These are phyloP conservation scores for Chaetodon auriga DNA, from an alignment of 2,113 vertebrate genomes.

Conservation along the genomic window DNA sequence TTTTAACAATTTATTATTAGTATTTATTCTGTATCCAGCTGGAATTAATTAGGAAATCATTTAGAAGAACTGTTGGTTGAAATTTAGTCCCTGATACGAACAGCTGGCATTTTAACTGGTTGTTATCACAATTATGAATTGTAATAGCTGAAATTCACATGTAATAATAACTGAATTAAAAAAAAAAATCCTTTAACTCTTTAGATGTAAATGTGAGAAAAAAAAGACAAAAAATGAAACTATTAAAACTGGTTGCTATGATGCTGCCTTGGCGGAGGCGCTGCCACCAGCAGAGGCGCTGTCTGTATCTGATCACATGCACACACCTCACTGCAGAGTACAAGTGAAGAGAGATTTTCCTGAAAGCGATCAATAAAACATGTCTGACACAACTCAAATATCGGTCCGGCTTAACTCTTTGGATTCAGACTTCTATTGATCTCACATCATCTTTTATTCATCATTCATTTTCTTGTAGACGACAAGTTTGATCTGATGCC, in stretches of 20 bases:
- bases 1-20: no score
- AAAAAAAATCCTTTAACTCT: no score
- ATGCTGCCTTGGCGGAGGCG: neutral
- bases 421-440: slow-evolving; percentile 7
- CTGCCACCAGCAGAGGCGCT: slow-evolving; percentile 3
- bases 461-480: neutral
- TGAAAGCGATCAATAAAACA: slow-evolving; percentile 27
- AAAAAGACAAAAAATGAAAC: neutral
- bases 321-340: neutral
- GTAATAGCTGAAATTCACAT: neutral
- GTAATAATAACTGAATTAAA: no score
- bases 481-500: neutral
- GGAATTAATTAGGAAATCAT: neutral
- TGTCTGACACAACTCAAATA: slow-evolving; percentile 21
- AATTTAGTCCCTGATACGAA: neutral
- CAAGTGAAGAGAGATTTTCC: neutral
- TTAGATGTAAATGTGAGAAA: neutral
- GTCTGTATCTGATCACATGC: neutral
- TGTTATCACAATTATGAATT: neutral
- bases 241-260: neutral
- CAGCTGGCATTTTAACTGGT: neutral
- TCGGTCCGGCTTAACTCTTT: neutral
- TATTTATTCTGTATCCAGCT: neutral
- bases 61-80: neutral
- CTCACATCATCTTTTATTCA: slow-evolving; percentile 3